Conservation (phyloP, 1,140 invertebrate species). For the Drosophila sulfurigaster region DNA sequence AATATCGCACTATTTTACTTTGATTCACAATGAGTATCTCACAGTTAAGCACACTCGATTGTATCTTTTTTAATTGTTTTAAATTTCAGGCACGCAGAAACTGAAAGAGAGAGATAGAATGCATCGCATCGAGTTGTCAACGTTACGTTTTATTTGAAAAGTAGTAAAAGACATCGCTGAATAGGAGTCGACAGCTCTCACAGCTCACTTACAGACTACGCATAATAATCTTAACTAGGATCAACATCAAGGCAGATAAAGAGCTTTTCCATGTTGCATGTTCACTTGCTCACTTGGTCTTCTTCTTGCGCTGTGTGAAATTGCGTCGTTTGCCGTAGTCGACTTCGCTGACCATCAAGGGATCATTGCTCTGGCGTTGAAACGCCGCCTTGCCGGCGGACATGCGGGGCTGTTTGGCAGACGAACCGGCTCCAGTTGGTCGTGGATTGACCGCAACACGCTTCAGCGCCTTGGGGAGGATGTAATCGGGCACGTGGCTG, state of each 20-base stretch:
- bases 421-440: slow-evolving; percentile 78
- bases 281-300: slow-evolving; percentile 18
- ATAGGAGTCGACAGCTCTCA: no score
- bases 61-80: no score
- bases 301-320: slow-evolving; percentile 43
- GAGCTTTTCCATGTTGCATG: neutral
- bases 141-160: no score
- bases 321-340: slow-evolving; percentile 68
- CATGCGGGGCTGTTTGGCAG: slow-evolving; percentile 75
- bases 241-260: neutral
- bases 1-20: no score
- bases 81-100: no score
- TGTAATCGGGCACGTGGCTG: slow-evolving; percentile 97
- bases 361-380: slow-evolving; percentile 80
- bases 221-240: neutral
- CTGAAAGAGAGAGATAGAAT: no score
- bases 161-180: no score
- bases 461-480: slow-evolving; percentile 92
- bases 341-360: slow-evolving; percentile 77
- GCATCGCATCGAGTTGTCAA: no score
- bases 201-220: neutral
- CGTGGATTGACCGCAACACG: slow-evolving; percentile 84
- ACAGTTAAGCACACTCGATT: no score
- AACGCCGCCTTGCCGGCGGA: slow-evolving; percentile 65
- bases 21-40: no score